A percentile compares a stretch with the other conserved stretches of the same genome.
Evolutionary conservation across 2,888 invertebrate genomes (phyloP).

Genomic region (Cheiracanthium punctorium): DNA sequence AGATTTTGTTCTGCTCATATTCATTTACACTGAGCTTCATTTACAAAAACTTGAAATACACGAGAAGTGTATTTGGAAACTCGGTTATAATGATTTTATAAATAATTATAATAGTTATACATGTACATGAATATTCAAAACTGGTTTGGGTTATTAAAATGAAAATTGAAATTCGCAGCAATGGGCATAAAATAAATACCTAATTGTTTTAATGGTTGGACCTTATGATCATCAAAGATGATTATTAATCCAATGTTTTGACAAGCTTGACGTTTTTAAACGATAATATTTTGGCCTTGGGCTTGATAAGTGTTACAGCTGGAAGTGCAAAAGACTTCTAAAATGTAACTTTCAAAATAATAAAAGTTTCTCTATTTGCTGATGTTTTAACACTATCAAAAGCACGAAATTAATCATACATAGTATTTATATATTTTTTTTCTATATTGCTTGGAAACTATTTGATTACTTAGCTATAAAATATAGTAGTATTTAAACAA

Average conservation of each 20-base stretch:
- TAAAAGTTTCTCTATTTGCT: not conserved
- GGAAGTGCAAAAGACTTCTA: not conserved
- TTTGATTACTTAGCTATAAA: too few species aligned
- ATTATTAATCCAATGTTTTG: not conserved
- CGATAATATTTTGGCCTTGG: not conserved
- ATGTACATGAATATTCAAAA: not conserved
- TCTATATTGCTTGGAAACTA: too few species aligned
- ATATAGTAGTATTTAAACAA: too few species aligned
- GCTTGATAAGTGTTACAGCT: not conserved
- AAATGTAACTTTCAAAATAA: not conserved
- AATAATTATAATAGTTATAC: too few species aligned
- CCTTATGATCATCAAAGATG: not conserved
- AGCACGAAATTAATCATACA: too few species aligned
- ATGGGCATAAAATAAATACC: not conserved
- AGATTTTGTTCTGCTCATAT: too few species aligned
- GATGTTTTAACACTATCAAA: too few species aligned
- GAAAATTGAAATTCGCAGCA: not conserved
- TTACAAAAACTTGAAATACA: too few species aligned
- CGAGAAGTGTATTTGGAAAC: too few species aligned
- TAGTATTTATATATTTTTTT: too few species aligned
- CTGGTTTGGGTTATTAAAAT: not conserved
- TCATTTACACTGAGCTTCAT: too few species aligned
- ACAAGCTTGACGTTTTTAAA: not conserved
- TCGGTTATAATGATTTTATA: too few species aligned
- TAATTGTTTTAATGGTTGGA: not conserved